Conservation (phyloP, 2,797 vertebrate genomes). For the Lagocephalus sceleratus region DNA sequence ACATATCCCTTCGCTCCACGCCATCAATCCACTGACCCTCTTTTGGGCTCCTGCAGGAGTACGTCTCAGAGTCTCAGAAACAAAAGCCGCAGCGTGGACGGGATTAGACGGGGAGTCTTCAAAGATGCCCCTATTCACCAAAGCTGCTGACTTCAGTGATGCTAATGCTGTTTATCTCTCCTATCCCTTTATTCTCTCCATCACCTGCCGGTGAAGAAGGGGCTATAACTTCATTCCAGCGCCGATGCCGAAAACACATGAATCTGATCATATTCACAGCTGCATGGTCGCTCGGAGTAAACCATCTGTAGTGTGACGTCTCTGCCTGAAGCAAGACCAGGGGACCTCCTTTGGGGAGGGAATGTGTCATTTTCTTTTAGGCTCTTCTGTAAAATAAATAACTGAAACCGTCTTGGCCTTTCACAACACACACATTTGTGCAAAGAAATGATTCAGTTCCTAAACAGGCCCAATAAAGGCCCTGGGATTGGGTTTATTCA, state of each 20-base stretch:
- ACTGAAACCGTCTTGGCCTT: conserved; percentile 1
- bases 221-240: conserved; percentile 34
- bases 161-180: conserved; percentile 56
- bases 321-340: conserved; percentile 51
- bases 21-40: conserved; percentile 57
- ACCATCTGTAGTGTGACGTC: conserved; percentile 49
- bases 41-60: conserved; percentile 51
- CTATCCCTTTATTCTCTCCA: conserved; percentile 8
- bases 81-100: conserved; percentile 62
- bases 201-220: conserved; percentile 18
- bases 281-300: conserved; percentile 31
- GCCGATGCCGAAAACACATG: conserved; percentile 8
- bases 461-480: too few species aligned
- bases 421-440: neutral
- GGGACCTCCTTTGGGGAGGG: conserved; percentile 25
- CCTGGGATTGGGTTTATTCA: too few species aligned
- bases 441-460: too few species aligned
- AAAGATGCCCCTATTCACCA: conserved; percentile 59
- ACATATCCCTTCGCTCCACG: conserved; percentile 36
- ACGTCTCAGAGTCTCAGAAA: conserved; percentile 65
- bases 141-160: conserved; percentile 56
- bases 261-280: conserved; percentile 32
- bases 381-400: neutral
- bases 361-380: too few species aligned
- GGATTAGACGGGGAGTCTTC: conserved; percentile 76